A percentile compares a stretch with the other conserved stretches of the same genome.
Evolutionary conservation across 1,140 invertebrate genomes (phyloP).

Genomic region (Aphelinus atriplicis): DNA sequence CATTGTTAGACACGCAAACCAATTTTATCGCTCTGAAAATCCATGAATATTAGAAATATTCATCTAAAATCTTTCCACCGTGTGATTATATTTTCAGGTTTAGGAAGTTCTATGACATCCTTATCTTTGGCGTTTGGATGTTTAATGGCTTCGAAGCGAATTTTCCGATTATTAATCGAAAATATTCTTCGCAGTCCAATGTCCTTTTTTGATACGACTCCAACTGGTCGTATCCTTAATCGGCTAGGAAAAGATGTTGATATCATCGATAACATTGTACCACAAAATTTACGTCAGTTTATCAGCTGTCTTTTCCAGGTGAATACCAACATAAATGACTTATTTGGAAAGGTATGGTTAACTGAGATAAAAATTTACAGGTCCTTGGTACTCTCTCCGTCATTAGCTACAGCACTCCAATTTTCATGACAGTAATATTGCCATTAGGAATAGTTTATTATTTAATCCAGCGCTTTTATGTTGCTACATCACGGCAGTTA

Average conservation of each 20-base stretch:
- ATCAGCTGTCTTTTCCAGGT: conserved; percentile 66
- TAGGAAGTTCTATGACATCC: conserved; percentile 49
- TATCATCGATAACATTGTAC: conserved; percentile 65
- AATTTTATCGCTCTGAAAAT: too few species aligned
- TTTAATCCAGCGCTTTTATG: conserved; percentile 94
- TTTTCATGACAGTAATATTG: conserved; percentile 84
- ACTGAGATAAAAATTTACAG: conserved; percentile 66
- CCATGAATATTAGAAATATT: too few species aligned
- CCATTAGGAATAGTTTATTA: conserved; percentile 90
- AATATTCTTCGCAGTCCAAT: conserved; percentile 69
- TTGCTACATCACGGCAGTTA: conserved; percentile 91
- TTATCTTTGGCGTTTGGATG: conserved; percentile 66
- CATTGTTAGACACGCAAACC: background rate
- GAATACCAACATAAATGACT: conserved; percentile 30
- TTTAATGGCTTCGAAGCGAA: conserved; percentile 69
- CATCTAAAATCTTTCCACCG: conserved; percentile 17
- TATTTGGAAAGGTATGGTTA: too few species aligned
- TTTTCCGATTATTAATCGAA: conserved; percentile 64
- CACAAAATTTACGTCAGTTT: conserved; percentile 59
- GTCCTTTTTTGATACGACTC: conserved; percentile 73
- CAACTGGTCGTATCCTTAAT: conserved; percentile 71
- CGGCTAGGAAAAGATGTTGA: conserved; percentile 70
- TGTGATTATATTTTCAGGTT: conserved; percentile 61
- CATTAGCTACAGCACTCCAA: conserved; percentile 89
- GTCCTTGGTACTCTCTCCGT: conserved; percentile 88